A percentile compares a stretch with the other conserved stretches of the same genome.
Conservation (phyloP, 2,113 vertebrate species). For the Rhinogobius similis region DNA sequence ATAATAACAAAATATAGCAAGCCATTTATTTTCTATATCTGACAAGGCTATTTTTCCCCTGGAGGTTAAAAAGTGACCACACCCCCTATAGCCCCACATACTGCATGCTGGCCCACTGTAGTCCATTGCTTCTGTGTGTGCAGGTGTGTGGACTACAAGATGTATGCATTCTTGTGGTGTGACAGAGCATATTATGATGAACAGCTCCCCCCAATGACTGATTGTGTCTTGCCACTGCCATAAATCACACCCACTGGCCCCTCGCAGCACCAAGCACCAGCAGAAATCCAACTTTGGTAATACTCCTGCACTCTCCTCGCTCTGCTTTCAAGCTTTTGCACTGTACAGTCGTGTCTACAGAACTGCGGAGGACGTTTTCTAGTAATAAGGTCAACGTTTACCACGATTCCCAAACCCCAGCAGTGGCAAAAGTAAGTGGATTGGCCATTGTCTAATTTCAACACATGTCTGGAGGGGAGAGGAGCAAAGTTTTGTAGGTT, state of each 20-base stretch:
- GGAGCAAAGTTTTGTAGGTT: neutral
- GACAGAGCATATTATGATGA: constrained; percentile 70
- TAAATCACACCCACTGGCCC: constrained; percentile 71
- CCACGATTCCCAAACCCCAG: constrained; percentile 8
- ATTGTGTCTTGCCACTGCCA: constrained; percentile 59
- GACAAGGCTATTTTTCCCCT: neutral
- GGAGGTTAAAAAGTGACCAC: constrained; percentile 9
- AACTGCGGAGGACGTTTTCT: constrained; percentile 30
- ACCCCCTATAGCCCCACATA: neutral
- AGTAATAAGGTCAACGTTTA: constrained; percentile 39
- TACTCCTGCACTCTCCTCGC: neutral
- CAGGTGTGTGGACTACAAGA: constrained; percentile 45
- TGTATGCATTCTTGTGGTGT: constrained; percentile 59
- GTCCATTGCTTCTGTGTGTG: constrained; percentile 5
- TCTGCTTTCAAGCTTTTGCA: neutral
- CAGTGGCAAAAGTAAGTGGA: neutral
- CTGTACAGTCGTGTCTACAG: neutral
- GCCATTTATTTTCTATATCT: neutral
- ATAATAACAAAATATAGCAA: neutral
- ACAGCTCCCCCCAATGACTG: constrained; percentile 70
- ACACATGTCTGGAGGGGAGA: neutral
- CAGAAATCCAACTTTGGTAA: constrained; percentile 42
- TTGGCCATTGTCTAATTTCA: constrained; percentile 1
- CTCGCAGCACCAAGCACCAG: constrained; percentile 40
- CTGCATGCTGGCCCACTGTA: constrained; percentile 1